Conservation (phyloP, 2,888 invertebrate species). For the Hipparchia sbordonii region DNA sequence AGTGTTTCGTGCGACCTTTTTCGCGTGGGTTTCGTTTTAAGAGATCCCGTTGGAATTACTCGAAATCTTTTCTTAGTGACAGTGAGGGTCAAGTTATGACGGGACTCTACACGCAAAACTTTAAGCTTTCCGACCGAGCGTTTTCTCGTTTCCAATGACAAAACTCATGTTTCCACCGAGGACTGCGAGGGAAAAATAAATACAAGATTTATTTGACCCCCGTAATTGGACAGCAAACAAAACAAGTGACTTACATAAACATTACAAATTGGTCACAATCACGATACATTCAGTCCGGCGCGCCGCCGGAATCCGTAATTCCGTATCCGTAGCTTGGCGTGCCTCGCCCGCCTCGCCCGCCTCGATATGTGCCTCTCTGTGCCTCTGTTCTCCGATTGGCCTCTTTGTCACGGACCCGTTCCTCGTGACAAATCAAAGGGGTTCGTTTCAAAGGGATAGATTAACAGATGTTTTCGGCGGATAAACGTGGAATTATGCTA, state of each 20-base stretch:
- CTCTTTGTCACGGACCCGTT: slow-evolving; percentile 18
- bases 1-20: too few relatives aligned
- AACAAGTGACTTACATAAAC: not conserved
- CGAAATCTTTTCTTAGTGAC: too few relatives aligned
- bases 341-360: not conserved
- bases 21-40: too few relatives aligned
- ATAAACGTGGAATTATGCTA: slow-evolving; percentile 1
- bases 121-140: too few relatives aligned
- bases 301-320: not conserved
- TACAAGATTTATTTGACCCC: not conserved
- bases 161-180: not conserved
- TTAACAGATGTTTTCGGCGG: slow-evolving; percentile 31
- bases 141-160: too few relatives aligned
- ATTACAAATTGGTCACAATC: not conserved
- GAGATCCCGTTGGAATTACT: too few relatives aligned
- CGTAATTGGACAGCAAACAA: not conserved
- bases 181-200: too few relatives aligned
- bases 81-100: too few relatives aligned
- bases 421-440: slow-evolving; percentile 26
- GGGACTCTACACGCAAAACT: too few relatives aligned
- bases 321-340: not conserved
- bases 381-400: slow-evolving; percentile 6
- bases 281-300: not conserved
- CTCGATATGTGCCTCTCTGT: not conserved
- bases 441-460: slow-evolving; percentile 19